Percentiles rank a stretch among this genome's conserved stretches.
phyloP scores from a whole-genome alignment of 2,797 vertebrate genomes.

The Falco naumanni region DNA sequence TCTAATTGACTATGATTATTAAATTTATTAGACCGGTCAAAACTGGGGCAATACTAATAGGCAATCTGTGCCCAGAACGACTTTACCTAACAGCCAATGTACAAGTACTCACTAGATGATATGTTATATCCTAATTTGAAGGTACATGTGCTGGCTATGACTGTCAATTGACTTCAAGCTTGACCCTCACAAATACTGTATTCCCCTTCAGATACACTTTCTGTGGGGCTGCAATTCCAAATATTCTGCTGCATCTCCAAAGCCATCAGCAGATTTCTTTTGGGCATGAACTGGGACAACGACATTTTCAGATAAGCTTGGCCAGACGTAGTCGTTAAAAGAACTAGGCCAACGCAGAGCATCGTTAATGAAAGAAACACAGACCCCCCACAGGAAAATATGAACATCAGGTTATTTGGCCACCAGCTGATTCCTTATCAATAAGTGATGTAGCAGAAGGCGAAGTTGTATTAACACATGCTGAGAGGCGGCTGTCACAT shows the following conservation, averaged over 20 bases:
- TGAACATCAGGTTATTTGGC: background rate
- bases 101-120: background rate
- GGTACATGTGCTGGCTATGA: background rate
- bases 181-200: background rate
- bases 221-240: background rate
- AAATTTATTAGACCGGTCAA: background rate
- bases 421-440: conserved; percentile 29
- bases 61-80: background rate
- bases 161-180: background rate
- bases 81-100: background rate
- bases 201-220: background rate
- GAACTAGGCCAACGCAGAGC: background rate
- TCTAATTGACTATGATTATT: background rate
- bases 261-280: background rate
- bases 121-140: background rate
- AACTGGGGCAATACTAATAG: background rate
- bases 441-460: conserved; percentile 12
- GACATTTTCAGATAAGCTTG: background rate
- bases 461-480: background rate
- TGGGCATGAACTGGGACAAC: background rate
- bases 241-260: background rate
- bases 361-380: background rate
- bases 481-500: background rate
- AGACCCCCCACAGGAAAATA: background rate
- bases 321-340: background rate